Evolutionary conservation across 2,113 vertebrate genomes (phyloP).

Genomic region (Rhynchomys soricoides): DNA sequence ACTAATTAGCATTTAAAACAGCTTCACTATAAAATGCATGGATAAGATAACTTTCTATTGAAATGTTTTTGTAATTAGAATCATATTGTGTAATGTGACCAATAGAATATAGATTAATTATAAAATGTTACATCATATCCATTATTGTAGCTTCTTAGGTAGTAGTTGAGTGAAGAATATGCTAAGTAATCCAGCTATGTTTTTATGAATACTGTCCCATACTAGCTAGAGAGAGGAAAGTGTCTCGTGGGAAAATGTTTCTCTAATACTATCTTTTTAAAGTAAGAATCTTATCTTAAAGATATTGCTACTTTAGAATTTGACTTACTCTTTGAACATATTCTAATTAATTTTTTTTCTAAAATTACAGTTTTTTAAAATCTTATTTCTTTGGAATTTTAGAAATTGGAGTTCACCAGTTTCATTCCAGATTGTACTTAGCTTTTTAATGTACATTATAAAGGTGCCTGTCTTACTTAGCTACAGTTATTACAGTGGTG

Average conservation of each 20-base stretch:
- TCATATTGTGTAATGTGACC: conserved; percentile 42
- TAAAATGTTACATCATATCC: conserved; percentile 57
- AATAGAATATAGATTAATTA: conserved; percentile 1
- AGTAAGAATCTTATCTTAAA: conserved; percentile 47
- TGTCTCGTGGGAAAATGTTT: conserved; percentile 25
- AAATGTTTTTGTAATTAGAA: conserved; percentile 44
- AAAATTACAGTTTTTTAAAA: conserved; percentile 34
- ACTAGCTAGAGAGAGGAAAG: neutral
- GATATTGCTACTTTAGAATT: conserved; percentile 58
- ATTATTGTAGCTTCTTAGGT: conserved; percentile 52
- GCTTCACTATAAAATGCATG: conserved; percentile 42
- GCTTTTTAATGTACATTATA: neutral
- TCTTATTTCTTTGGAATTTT: conserved; percentile 62
- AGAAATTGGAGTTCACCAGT: neutral
- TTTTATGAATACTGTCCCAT: conserved; percentile 47
- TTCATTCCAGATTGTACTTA: conserved; percentile 46
- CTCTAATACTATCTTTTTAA: conserved; percentile 14
- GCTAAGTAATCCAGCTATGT: conserved; percentile 40
- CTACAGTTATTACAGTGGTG: conserved; percentile 41
- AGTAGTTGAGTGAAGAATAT: conserved; percentile 48
- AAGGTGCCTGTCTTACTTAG: neutral
- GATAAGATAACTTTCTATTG: conserved; percentile 40
- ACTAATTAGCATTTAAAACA: conserved; percentile 48
- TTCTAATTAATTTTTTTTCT: conserved; percentile 61
- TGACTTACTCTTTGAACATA: conserved; percentile 60